These are phyloP conservation scores for Macroramphosus scolopax DNA, from an alignment of 2,797 vertebrate species.

Conservation along the genomic window DNA sequence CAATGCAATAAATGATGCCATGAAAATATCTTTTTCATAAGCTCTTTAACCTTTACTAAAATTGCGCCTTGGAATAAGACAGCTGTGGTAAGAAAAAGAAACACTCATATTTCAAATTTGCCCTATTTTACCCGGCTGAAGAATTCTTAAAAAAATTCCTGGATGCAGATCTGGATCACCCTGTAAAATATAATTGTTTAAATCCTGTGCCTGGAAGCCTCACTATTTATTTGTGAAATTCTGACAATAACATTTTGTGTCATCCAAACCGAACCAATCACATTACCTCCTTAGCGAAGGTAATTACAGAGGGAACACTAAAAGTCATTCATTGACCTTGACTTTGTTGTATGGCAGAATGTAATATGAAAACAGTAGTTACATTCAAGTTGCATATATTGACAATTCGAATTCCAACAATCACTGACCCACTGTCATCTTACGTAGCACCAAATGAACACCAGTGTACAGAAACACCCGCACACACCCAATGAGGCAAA, in stretches of 20 bases:
- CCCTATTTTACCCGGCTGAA: no score
- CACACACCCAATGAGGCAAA: slow-evolving; percentile 51
- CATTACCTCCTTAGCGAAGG: no score
- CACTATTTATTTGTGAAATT: no score
- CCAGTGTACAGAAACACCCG: slow-evolving; percentile 28
- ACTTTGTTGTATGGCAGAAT: slow-evolving; percentile 5
- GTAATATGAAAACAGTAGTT: slow-evolving; percentile 9
- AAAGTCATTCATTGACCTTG: slow-evolving; percentile 32
- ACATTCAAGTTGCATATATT: not conserved
- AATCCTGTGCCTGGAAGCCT: no score
- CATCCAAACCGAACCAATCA: no score
- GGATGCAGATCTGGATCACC: no score
- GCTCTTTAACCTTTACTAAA: slow-evolving; percentile 24
- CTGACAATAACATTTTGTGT: no score
- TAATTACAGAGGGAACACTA: slow-evolving; percentile 5
- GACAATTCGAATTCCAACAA: slow-evolving; percentile 32
- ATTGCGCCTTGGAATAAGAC: slow-evolving; percentile 21
- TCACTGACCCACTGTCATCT: slow-evolving; percentile 31
- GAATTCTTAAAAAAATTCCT: no score
- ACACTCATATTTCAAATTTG: no score
- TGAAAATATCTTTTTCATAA: slow-evolving; percentile 38
- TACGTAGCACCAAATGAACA: slow-evolving; percentile 28
- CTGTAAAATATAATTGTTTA: no score
- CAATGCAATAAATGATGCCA: slow-evolving; percentile 22
- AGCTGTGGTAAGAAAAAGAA: slow-evolving; percentile 2